phyloP scores from a whole-genome alignment of 92 coral and sea anemone genomes.

The Zoanthus sociatus region DNA sequence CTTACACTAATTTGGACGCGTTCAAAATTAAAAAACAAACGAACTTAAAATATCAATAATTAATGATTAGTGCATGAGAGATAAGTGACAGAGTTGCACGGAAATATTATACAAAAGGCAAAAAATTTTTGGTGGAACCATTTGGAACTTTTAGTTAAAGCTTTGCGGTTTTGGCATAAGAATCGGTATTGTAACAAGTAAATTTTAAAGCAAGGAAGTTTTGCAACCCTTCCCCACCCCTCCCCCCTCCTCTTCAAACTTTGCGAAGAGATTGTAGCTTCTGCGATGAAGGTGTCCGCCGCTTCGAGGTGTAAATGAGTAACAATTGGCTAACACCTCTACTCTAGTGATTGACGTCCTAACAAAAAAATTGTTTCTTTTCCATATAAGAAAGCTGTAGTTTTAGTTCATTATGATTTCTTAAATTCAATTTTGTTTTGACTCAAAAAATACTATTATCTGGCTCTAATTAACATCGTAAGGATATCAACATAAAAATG shows the following conservation, averaged over 20 bases:
- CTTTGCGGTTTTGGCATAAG: not conserved
- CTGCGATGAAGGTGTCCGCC: not conserved
- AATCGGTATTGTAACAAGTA: not conserved
- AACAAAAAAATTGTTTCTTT: constrained; percentile 6
- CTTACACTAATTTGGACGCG: constrained; percentile 46
- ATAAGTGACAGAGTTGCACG: not conserved
- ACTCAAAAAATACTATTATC: not conserved
- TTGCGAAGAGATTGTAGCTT: not conserved
- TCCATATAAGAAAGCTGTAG: constrained; percentile 12
- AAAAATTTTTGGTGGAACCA: not conserved
- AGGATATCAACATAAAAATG: not conserved
- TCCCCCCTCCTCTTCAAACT: no score
- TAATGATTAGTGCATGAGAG: constrained; percentile 12
- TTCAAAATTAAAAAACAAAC: constrained; percentile 12
- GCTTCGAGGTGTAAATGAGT: constrained; percentile 43
- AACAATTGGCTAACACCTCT: not conserved
- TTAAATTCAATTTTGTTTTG: constrained; percentile 30
- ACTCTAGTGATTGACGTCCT: not conserved
- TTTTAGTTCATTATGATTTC: constrained; percentile 38
- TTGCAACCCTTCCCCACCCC: no score
- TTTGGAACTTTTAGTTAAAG: not conserved
- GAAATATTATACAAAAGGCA: not conserved
- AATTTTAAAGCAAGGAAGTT: no score
- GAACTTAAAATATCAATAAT: constrained; percentile 6
- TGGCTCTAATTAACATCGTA: constrained; percentile 11